Base-by-base conservation (phyloP, 2,888 invertebrate genomes). In the Eurytoma adleriae region DNA sequence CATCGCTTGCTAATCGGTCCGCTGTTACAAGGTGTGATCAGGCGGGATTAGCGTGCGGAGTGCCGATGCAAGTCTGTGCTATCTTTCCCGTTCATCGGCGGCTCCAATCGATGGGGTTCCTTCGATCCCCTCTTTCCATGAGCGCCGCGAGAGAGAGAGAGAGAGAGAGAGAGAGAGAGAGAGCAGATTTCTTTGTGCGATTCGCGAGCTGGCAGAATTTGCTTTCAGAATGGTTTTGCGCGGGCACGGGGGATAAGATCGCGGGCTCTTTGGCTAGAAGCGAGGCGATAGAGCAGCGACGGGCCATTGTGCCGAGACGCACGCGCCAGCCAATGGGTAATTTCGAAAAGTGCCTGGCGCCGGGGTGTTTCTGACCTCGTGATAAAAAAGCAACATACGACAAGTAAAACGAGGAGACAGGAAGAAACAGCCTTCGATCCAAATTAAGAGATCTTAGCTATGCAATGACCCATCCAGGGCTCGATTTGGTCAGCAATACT, bases 61-160 rank as follows among this genome's bases (percentile, higher is more conserved):
- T n/a, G n/a, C 7, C 57, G 57, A 16, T 14, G 50, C 14, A 54
- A 24, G 18, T 56, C 56, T 24, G 24, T n/a, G 62, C 2, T 70
- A 70, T 70, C 70, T 70, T 40, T 70, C 20, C 40, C 48, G 18
- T 16, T 30, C 57, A 70, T 70, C 70, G 40, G 40, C 40, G 3
- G 57, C 13, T n/a, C 14, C 54, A 18, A 20, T n/a, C 56, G 57
- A 71, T 71, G 18, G 30, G 59, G 18, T 48, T 64, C 18, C n/a
- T 70, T 59, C 16, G 70, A 24, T 68, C 50, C 27, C 54, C 54
- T 52, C 20, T 1, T 1, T n/a, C 64, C 12, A 30, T 61, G 13
- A 30, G 48, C 64, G 18, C 16, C 18, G 27, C 27, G 30, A 14
- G 10, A 30, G 30, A 62, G 10, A 30, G n/a, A 10, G 27, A 61